These are phyloP conservation scores for Scaptodrosophila lebanonensis DNA, from an alignment of 1,140 invertebrate genomes.

Conservation along the genomic window DNA sequence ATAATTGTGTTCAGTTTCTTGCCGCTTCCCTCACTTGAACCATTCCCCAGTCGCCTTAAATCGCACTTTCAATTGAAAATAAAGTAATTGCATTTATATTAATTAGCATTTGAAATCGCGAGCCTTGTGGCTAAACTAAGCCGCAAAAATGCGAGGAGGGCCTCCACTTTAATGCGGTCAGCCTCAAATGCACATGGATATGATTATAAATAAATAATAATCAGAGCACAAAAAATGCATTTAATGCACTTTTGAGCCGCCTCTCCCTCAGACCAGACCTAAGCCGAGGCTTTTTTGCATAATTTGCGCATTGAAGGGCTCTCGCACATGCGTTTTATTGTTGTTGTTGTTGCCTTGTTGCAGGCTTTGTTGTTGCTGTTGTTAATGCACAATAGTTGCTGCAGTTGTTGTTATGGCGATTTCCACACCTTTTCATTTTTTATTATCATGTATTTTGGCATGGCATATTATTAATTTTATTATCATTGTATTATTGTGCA, in stretches of 20 bases:
- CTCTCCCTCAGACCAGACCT: no score
- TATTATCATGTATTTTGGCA: conserved; percentile 35
- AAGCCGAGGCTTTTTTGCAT: conserved; percentile 33
- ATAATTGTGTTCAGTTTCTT: no score
- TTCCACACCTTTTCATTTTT: conserved; percentile 19
- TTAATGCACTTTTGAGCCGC: conserved; percentile 8
- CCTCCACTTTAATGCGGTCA: no score
- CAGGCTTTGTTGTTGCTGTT: neutral
- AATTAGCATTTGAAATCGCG: no score
- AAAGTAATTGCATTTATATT: no score
- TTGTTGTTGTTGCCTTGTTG: neutral
- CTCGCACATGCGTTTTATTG: neutral
- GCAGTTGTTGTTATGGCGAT: conserved; percentile 1
- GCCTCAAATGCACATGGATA: conserved; percentile 6
- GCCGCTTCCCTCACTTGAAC: no score
- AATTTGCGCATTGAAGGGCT: conserved; percentile 20
- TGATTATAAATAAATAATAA: conserved; percentile 40
- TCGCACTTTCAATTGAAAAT: no score
- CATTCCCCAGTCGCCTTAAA: no score
- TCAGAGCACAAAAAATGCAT: neutral
- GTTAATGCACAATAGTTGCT: neutral
- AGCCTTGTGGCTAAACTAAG: no score
- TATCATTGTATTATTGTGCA: conserved; percentile 45
- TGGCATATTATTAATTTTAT: conserved; percentile 60
- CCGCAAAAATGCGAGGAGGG: no score